Conservation (phyloP, 2,797 vertebrate species). For the Aplochiton taeniatus region DNA sequence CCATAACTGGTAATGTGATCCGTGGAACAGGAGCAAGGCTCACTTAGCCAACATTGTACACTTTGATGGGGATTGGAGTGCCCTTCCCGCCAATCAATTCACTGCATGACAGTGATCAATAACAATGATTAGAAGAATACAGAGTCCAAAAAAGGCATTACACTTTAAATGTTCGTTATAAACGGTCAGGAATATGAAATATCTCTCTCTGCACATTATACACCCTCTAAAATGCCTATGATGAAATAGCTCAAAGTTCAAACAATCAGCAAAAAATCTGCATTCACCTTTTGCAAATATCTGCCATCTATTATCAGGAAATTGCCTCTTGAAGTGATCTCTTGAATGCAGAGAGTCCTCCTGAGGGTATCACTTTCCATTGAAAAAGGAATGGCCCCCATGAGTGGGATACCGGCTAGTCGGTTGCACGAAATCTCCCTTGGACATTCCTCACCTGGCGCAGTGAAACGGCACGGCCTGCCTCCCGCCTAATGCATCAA, state of each 20-base stretch:
- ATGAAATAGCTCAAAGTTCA: too few relatives aligned
- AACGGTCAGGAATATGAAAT: too few relatives aligned
- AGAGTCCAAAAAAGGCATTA: neutral
- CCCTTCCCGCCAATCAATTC: slow-evolving; percentile 37
- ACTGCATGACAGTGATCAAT: slow-evolving; percentile 38
- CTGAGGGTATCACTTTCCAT: slow-evolving; percentile 35
- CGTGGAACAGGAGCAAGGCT: slow-evolving; percentile 38
- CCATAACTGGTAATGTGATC: slow-evolving; percentile 64
- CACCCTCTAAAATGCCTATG: neutral
- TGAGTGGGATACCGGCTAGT: slow-evolving; percentile 40
- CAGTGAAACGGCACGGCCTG: slow-evolving; percentile 10
- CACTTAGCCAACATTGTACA: slow-evolving; percentile 48
- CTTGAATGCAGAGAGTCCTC: neutral
- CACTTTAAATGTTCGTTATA: too few relatives aligned
- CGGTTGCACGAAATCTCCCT: slow-evolving; percentile 36
- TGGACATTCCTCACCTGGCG: slow-evolving; percentile 42
- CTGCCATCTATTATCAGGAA: too few relatives aligned
- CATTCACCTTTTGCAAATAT: too few relatives aligned
- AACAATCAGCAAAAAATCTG: too few relatives aligned
- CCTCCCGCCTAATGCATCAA: slow-evolving; percentile 27
- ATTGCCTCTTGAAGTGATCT: neutral
- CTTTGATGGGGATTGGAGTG: slow-evolving; percentile 35
- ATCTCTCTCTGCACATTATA: neutral
- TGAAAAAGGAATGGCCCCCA: slow-evolving; percentile 30
- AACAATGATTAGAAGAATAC: neutral